Evolutionary conservation across 2,797 vertebrate genomes (phyloP), one percentile per base, ranked within the genome.

Genomic region (Enteromius anoplus): DNA sequence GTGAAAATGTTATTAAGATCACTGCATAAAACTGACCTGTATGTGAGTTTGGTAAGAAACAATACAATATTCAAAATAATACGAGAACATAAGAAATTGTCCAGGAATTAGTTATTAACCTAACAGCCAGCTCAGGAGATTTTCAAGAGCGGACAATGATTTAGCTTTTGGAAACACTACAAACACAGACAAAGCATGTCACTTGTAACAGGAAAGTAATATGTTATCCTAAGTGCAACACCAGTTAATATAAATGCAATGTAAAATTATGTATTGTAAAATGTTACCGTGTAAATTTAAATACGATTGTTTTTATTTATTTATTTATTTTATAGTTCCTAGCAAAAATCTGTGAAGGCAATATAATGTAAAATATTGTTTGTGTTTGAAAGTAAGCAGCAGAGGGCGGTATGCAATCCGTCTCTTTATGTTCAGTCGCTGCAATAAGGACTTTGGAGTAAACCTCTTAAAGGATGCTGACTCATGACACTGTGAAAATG

Each of bases 381-480:
- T 72, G n/a, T 75, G 49, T 65, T 14, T 47, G 40, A 0, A 72
- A 55, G 60, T 49, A 21, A 2, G 91, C 94, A 91, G 91, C 88
- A 95, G 93, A 87, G 90, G 92, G 26, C 93, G 91, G 91, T 19
- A 91, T 87, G 89, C 64, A n/a, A 83, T 65, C 78, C 88, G 77
- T 34, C 40, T 34, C 65, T 10, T 34, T 40, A 1, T n/a, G 10
- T 21, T 58, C 32, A 34, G 11, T 17, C 21, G 15, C 65, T 47
- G 60, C 17, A 58, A 37, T 37, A 62, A 83, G 15, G 40, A 34
- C 19, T 26, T 69, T 78, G 51, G 65, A 78, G 75, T 70, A 70
- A 83, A 78, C 10, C 65, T 58, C 17, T 42, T 23, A 1, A 66
- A 76, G 84, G 15, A 65, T 84, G 83, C 58, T 85, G 85, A 85